Percentiles rank a stretch among this genome's conserved stretches.
phyloP scores from a whole-genome alignment of 2,888 invertebrate genomes.

The Drosophila monieri region DNA sequence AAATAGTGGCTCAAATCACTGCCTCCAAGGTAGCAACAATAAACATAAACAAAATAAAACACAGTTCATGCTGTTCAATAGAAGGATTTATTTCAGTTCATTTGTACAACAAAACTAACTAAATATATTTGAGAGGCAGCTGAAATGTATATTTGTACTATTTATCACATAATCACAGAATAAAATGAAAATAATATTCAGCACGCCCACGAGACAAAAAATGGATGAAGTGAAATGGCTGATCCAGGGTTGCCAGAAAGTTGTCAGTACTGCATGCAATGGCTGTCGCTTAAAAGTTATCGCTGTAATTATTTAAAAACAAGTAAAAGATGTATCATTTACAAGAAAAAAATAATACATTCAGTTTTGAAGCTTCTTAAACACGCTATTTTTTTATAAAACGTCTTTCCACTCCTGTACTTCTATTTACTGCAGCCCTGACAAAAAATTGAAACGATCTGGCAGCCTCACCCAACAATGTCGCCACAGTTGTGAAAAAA shows the following conservation, averaged over 20 bases:
- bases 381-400: too few species aligned
- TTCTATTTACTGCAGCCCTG: constrained; percentile 9
- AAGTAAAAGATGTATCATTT: background rate
- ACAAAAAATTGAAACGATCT: background rate
- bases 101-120: background rate
- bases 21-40: background rate
- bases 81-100: constrained; percentile 22
- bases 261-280: constrained; percentile 1
- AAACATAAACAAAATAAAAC: constrained; percentile 46
- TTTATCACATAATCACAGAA: background rate
- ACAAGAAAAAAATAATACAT: too few species aligned
- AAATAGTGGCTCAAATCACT: background rate
- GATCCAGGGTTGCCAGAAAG: constrained; percentile 19
- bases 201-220: constrained; percentile 31
- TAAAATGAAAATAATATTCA: constrained; percentile 8
- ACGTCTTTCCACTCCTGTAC: too few species aligned
- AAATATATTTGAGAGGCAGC: background rate
- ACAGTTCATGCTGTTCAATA: constrained; percentile 22
- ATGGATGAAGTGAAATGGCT: constrained; percentile 14
- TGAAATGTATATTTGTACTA: background rate
- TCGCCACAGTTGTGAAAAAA: constrained; percentile 62
- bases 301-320: background rate
- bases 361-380: too few species aligned
- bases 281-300: background rate
- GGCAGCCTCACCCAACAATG: constrained; percentile 15